Percentiles rank a stretch among this genome's conserved stretches.
Evolutionary conservation across 2,113 vertebrate species (phyloP).

Genomic region (Erinaceus europaeus): DNA sequence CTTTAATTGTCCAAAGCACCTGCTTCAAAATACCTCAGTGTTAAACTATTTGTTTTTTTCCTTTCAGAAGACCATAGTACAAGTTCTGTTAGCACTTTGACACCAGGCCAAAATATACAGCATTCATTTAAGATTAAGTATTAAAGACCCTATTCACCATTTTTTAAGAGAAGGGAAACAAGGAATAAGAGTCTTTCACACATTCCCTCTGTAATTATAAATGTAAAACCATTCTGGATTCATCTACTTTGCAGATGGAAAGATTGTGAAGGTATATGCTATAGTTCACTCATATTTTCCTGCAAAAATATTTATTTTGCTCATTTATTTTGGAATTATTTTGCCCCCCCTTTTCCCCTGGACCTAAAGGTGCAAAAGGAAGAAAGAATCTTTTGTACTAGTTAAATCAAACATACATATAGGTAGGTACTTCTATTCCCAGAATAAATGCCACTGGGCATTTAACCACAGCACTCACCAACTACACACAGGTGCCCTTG

Average conservation of each 20-base stretch:
- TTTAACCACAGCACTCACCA: slow-evolving; percentile 54
- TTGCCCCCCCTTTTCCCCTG: slow-evolving; percentile 27
- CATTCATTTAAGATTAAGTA: slow-evolving; percentile 80
- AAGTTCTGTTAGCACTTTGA: slow-evolving; percentile 83
- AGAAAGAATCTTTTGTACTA: slow-evolving; percentile 65
- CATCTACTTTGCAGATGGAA: slow-evolving; percentile 69
- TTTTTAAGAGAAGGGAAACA: slow-evolving; percentile 63
- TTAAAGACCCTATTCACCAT: slow-evolving; percentile 83
- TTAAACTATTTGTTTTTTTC: slow-evolving; percentile 86
- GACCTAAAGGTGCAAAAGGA: slow-evolving; percentile 62
- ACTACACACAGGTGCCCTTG: slow-evolving; percentile 61
- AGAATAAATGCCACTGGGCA: slow-evolving; percentile 52
- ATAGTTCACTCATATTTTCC: slow-evolving; percentile 64
- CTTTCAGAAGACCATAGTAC: slow-evolving; percentile 80
- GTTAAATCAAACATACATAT: slow-evolving; percentile 67
- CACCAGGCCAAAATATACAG: slow-evolving; percentile 83
- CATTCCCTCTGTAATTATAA: slow-evolving; percentile 79
- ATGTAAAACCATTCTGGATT: slow-evolving; percentile 73
- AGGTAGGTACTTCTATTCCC: slow-evolving; percentile 51
- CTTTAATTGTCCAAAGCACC: slow-evolving; percentile 83
- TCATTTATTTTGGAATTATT: slow-evolving; percentile 73
- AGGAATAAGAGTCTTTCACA: slow-evolving; percentile 75
- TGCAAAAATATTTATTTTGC: slow-evolving; percentile 62
- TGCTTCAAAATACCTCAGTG: slow-evolving; percentile 84
- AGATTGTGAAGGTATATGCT: slow-evolving; percentile 64